Conservation (phyloP, 2,113 vertebrate genomes). For the Bubo blakistoni region DNA sequence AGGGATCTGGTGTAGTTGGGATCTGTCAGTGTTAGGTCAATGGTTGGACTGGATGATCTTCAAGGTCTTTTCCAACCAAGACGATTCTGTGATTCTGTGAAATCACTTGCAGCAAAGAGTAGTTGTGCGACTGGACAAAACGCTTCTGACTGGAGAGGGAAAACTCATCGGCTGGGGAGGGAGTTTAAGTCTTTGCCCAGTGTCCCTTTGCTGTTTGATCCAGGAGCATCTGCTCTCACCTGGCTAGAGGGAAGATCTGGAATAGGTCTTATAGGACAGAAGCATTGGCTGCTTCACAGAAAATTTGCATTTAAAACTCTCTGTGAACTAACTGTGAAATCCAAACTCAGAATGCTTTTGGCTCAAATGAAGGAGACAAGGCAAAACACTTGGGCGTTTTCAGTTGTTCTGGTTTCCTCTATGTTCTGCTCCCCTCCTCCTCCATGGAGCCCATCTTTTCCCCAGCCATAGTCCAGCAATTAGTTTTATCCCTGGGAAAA, state of each 20-base stretch:
- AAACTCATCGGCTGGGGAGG: not conserved
- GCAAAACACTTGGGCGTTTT: not conserved
- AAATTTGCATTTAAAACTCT: not conserved
- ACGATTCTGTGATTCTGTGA: too few relatives aligned
- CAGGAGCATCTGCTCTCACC: not conserved
- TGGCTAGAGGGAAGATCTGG: fast-evolving
- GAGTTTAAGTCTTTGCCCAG: not conserved
- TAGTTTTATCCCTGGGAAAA: not conserved
- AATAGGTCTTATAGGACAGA: not conserved
- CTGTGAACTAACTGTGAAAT: not conserved
- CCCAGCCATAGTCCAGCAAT: not conserved
- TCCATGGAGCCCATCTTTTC: not conserved
- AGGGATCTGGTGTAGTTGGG: too few relatives aligned
- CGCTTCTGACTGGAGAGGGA: not conserved
- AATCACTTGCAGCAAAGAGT: not conserved
- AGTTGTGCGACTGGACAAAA: not conserved
- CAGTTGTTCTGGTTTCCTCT: not conserved
- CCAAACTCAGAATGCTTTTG: not conserved
- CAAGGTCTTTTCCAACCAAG: too few relatives aligned
- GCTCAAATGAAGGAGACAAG: not conserved
- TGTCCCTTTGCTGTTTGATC: not conserved
- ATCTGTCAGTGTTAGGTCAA: too few relatives aligned
- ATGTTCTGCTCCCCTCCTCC: not conserved
- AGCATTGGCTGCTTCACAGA: not conserved
- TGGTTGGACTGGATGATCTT: too few relatives aligned